Base-by-base conservation (phyloP, 1,140 invertebrate genomes). In the Pogonomyrmex barbatus region DNA sequence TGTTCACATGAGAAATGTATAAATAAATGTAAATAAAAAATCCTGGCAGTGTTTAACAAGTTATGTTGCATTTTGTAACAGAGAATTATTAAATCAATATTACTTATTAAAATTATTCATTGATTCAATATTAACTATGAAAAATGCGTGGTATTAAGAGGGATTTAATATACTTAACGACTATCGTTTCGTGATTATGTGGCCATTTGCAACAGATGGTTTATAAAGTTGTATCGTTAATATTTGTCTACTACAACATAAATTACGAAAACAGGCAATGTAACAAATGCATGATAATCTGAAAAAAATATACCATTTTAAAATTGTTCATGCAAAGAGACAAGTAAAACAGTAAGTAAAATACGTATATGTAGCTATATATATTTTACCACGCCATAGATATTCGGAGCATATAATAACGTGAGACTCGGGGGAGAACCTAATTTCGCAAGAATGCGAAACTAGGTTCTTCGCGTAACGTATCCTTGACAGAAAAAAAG, bases 401-500 rank as follows among this genome's bases (percentile, higher is more conserved):
- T 0, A 36, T 63, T 36, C 2, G 30, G 17, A 62, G 42, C 58
- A 24, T 24, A 24, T 24, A 24, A 24, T 24, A 62, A 36, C 60
- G 33, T 36, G 30, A 17, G 4, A 9, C 8, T 45, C 54, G 73
- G 14, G 24, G 39, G 14, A 39, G 24, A 68, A 68, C 10, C 10
- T 30, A 12, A 36, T 71, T 71, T 82, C 52, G 52, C 30, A 82
- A 82, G 17, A 58, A 24, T 0, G 52, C 17, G 39, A 62, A 24
- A 24, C 24, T 24, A 24, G 24, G 24, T 67, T 14, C 36, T 81
- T 9, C 12, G 36, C 47, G 62, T 24, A 50, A 14, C 14, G 50
- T 65, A 81, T 71, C 39, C 52, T 82, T 71, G 65, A 82, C 9
- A 47, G 67, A 71, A 71, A 71, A 82, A 73, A 82, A 73, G 30